Percentiles rank a stretch among this genome's conserved stretches.
Conservation (phyloP, 2,797 vertebrate genomes). For the Vipera ursinii region DNA sequence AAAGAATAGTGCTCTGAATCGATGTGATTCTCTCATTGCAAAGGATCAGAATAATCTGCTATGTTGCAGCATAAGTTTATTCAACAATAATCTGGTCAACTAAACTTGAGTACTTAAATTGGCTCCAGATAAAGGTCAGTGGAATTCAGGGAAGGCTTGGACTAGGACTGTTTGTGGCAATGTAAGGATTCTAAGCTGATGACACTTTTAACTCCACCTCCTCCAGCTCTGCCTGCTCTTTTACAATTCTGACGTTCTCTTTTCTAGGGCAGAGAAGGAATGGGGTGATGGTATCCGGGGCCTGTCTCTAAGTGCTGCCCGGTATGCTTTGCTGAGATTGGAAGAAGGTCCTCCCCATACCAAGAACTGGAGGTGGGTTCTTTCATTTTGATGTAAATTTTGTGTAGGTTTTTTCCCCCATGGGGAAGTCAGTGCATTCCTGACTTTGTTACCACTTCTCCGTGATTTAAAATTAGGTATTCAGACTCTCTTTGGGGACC, state of each 20-base stretch:
- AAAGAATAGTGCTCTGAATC: background rate
- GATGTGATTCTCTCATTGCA: background rate
- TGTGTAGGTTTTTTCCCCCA: background rate
- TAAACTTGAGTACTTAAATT: background rate
- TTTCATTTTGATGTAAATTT: background rate
- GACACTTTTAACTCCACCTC: background rate
- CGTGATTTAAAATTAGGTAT: background rate
- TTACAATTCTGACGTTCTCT: constrained; percentile 23
- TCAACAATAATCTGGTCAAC: background rate
- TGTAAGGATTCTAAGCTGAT: background rate
- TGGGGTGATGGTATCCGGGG: constrained; percentile 98
- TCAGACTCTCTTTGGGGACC: background rate
- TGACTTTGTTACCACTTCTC: background rate
- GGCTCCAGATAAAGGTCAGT: background rate
- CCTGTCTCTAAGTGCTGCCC: constrained; percentile 90
- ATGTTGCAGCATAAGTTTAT: background rate
- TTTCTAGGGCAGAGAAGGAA: constrained; percentile 91
- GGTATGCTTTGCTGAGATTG: constrained; percentile 88
- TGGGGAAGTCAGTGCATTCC: background rate
- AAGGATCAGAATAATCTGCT: background rate
- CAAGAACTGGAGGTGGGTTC: constrained; percentile 93
- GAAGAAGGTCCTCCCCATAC: constrained; percentile 96
- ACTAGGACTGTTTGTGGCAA: background rate
- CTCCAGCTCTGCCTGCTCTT: background rate
- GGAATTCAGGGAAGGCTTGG: background rate